Evolutionary conservation across 2,888 invertebrate species (phyloP), one percentile per base, ranked within the genome.

Genomic region (Lymantria dispar): DNA sequence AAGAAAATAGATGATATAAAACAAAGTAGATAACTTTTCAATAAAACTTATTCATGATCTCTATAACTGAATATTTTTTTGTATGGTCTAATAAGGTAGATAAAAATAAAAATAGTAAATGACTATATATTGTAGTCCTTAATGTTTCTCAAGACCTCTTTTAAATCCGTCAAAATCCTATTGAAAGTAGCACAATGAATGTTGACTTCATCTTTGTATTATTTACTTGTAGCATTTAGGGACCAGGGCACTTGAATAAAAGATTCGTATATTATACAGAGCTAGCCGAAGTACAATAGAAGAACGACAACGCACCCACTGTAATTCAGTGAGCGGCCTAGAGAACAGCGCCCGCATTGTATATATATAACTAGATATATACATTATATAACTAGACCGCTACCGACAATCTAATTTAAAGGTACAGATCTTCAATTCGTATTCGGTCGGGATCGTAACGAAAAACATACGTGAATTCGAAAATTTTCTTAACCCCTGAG

Each of bases 231-330:
- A 76, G 77, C 76, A 78, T 83, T 83, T 72, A 75, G 80, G 78
- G 84, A 73, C 80, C 80, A 77, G 75, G 73, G 83, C 83, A 87
- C 85, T 87, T 89, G 89, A 88, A 90, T 89, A 90, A 90, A 89
- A 89, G 86, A 89, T 89, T 85, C 82, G 82, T 81, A 81, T 85
- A 86, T 87, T 85, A 87, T 87, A 78, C 83, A 77, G 64, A 71
- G 69, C 81, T 72, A 70, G 70, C 68, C 68, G 55, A 72, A 74
- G 71, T 67, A 91, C 88, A 91, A 89, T 88, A 56, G 83, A 72
- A 72, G 72, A 70, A 71, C 82, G 83, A 82, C 85, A 80, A 85
- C 84, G 80, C 82, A 85, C 75, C 79, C 78, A 75, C 78, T 79
- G 80, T 83, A 83, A 83, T 84, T 78, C 84, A 76, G 81, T 74